phyloP scores from a whole-genome alignment of 2,888 invertebrate species.

The Ectemnius lituratus region DNA sequence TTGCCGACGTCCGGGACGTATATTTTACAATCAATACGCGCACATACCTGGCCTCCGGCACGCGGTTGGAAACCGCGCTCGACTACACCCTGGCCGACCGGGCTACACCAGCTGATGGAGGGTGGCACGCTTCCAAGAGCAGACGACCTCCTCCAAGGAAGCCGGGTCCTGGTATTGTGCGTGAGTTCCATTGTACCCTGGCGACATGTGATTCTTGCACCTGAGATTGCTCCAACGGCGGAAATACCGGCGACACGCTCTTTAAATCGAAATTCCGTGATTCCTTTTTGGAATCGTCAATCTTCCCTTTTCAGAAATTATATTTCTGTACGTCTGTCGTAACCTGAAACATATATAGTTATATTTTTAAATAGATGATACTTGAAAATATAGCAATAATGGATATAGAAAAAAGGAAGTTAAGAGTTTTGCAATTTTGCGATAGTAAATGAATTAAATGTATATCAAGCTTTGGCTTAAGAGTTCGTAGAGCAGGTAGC shows the following conservation, averaged over 20 bases:
- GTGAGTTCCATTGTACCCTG: slow-evolving; percentile 45
- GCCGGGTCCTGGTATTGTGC: slow-evolving; percentile 48
- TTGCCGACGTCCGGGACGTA: slow-evolving; percentile 3
- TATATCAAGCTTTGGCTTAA: no score
- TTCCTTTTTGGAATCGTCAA: background rate
- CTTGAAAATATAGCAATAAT: no score
- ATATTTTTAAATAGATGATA: no score
- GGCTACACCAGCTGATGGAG: slow-evolving; percentile 60
- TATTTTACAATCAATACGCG: slow-evolving; percentile 33
- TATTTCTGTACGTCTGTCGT: no score
- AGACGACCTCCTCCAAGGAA: slow-evolving; percentile 21
- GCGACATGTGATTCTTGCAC: slow-evolving; percentile 65
- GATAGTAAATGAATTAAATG: no score
- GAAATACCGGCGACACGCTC: slow-evolving; percentile 40
- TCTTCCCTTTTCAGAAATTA: no score
- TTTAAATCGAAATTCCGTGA: slow-evolving; percentile 16
- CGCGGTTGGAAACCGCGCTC: slow-evolving; percentile 51
- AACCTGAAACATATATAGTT: no score
- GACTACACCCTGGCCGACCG: background rate
- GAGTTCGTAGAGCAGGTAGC: no score
- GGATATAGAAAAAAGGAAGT: no score
- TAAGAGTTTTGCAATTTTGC: no score
- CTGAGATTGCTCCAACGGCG: slow-evolving; percentile 41
- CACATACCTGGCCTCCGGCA: slow-evolving; percentile 39
- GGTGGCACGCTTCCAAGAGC: slow-evolving; percentile 66